Base-by-base conservation (phyloP, 1,140 invertebrate species). In the Dreissena rostriformis region DNA sequence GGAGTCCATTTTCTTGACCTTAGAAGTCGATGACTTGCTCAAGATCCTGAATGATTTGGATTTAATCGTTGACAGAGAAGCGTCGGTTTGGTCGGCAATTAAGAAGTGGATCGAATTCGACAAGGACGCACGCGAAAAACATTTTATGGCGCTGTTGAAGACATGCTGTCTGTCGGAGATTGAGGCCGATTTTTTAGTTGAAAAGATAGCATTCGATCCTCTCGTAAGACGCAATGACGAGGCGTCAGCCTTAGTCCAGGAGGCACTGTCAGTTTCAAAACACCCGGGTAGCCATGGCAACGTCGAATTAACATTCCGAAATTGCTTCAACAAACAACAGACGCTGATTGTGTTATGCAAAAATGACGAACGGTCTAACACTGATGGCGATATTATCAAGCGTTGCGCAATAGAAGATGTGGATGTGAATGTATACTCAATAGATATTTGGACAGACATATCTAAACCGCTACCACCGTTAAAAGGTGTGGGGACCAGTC, bases 201-300 rank as follows among this genome's bases (percentile, higher is more conserved):
- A 80, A 51, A 67, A 71, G 57, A 80, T 80, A 24, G 68, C 66
- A 17, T 80, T 70, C 61, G 52, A 80, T 24, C 68, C 51, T 15
- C 1, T 65, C 17, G 78, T 80, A 5, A 28, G 78, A 28, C 66
- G 49, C n/a, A 71, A 53, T 22, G 68, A 80, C 19, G 52, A 29
- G 22, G 78, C 78, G 17, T 80, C 78, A 11, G 53, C 15, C 51
- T 28, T 80, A 14, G 66, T 80, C 1, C 67, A 72, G 26, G 78
- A 80, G 6, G 67, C 68, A 22, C 12, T 80, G 8, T 52, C 26
- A 39, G 70, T 71, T 63, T 49, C 15, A n/a, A n/a, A 57, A 14
- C 78, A 80, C 61, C 78, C 78, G 4, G 55, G 78, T 72, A 28
- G 70, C 11, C 78, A 80, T 65, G 68, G 68, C 39, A 39, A 61